phyloP scores from a whole-genome alignment of 2,888 invertebrate genomes.

The Onchidella celtica region DNA sequence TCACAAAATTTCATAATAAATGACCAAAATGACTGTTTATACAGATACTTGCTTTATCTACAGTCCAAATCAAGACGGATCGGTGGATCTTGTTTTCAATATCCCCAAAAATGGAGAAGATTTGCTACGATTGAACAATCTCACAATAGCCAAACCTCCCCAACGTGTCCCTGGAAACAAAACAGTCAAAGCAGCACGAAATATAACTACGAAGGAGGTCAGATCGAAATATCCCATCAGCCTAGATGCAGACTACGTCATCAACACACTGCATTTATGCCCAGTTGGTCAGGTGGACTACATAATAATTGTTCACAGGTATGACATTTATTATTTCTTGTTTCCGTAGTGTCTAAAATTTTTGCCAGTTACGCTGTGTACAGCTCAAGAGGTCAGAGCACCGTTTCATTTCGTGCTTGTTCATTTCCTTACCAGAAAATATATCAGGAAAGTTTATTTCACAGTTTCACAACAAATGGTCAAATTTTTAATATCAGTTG shows the following conservation, averaged over 20 bases:
- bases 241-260: slow-evolving; percentile 62
- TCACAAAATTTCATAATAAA: too few relatives aligned
- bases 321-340: background rate
- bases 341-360: too few relatives aligned
- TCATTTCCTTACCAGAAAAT: background rate
- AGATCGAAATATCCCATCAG: slow-evolving; percentile 60
- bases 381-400: background rate
- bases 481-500: too few relatives aligned
- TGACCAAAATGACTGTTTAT: too few relatives aligned
- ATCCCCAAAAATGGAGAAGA: slow-evolving; percentile 39
- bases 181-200: background rate
- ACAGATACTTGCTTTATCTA: too few relatives aligned
- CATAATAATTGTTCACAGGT: slow-evolving; percentile 67
- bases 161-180: background rate
- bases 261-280: slow-evolving; percentile 66
- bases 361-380: too few relatives aligned
- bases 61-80: slow-evolving; percentile 45
- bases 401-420: background rate
- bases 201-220: background rate
- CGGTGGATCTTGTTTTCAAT: slow-evolving; percentile 47
- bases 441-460: background rate
- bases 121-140: background rate
- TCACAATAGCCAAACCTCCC: background rate
- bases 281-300: slow-evolving; percentile 57
- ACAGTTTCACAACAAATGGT: too few relatives aligned